Base-by-base conservation (phyloP, 2,113 vertebrate genomes). In the Cettia cetti region DNA sequence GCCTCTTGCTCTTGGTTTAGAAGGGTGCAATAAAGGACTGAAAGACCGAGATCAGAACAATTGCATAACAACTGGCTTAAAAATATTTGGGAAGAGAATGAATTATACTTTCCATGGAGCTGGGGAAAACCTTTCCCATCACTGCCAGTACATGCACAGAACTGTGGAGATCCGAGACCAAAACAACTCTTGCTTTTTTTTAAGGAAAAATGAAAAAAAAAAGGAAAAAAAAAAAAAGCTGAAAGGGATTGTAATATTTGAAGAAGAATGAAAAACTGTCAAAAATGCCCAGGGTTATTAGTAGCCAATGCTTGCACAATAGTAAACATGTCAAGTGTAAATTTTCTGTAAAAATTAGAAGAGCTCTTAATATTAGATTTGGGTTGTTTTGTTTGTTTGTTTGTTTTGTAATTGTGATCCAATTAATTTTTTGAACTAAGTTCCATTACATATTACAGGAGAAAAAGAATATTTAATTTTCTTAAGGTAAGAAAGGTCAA, bases 131-230 rank as follows among this genome's bases (percentile, higher is more conserved):
- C 9, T 83, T 69, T 65, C 80, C 30, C 16, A 14, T n/a, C 40
- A 22, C 26, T 68, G 19, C 10, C 20, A n/a, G 11, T 47, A n/a
- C 4, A 12, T 27, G 19, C 39, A n/a, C 13, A 74, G 24, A 66
- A 4, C 31, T 39, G 3, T 28, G 14, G 18, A 70, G 37, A 87
- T 3, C 15, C 33, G 79, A 64, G 21, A 15, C 4, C 11, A 7
- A 59, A 63, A 42, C 0, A 63, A 7, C 2, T 50, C 6, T 42
- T 27, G 1, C 39, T 0, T 30, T 40, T 65, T 61, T 50, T 31
- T 10, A 23, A 13, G 2, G 24, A 8, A 80, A 80, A 89, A 57
- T 15, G 1, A 27, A 57, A 26, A 66, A 39, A 42, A 37, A 8
- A 12, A 42, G 15, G 15, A 3, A 31, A 31, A 4, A 4, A 17